Base-by-base conservation (phyloP, 2,113 vertebrate species). In the Bothrops jararaca region DNA sequence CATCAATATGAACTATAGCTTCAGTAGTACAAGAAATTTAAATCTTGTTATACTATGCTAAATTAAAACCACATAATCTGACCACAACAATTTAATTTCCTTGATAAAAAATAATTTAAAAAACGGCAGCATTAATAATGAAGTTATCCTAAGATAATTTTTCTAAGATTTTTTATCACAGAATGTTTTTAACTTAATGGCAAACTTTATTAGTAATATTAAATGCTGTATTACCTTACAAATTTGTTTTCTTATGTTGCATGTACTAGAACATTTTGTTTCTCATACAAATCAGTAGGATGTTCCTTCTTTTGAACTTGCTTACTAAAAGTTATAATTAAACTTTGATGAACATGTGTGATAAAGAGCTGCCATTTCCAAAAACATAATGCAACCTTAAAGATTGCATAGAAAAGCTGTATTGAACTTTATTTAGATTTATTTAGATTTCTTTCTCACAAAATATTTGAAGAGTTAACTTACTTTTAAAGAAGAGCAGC, bases 21-120 rank as follows among this genome's bases (percentile, higher is more conserved):
- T 93, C 91, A 85, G 91, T 8, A 45, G 13, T 89, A 91, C 56
- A 93, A 42, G 20, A 69, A 86, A 91, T 0, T 0, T 48, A 39
- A 42, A 91, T 42, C 0, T 24, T 0, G 60, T 24, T 56, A 80
- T 0, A 0, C 1, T 69, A 74, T 92, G n/a, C n/a, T 58, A 48
- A 48, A 52, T 53, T 5, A 57, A 93, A 91, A 94, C 2, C 15
- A 39, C 34, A 80, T 9, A 80, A 80, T 80, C 15, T 80, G 34
- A 80, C 34, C 18, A 39, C 18, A 57, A 22, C 56, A 80, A 80
- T 39, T 74, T 80, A 80, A 20, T 20, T 20, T 39, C n/a, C 34
- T 80, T 39, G 15, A 39, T 80, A 22, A 80, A 74, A 80, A 80
- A 80, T 39, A 34, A 20, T 80, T 80, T 8, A 20, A 39, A 39